Conservation (phyloP, 2,888 invertebrate species). For the Eulithis prunata region DNA sequence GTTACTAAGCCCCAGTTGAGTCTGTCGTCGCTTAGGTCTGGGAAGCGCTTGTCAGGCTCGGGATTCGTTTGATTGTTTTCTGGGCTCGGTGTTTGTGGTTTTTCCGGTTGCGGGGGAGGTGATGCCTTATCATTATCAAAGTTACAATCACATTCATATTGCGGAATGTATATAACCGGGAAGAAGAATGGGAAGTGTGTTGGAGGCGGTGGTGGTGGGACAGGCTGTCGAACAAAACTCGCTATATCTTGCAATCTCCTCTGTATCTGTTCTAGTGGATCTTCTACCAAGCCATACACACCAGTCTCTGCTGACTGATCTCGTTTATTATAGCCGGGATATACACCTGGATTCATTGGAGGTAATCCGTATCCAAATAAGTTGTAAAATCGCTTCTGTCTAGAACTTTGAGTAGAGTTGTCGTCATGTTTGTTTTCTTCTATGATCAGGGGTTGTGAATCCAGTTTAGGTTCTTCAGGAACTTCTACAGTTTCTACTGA, state of each 20-base stretch:
- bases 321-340: conserved; percentile 48
- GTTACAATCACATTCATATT: conserved; percentile 55
- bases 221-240: conserved; percentile 49
- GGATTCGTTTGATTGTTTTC: conserved; percentile 44
- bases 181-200: conserved; percentile 55
- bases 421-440: conserved; percentile 45
- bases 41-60: conserved; percentile 51
- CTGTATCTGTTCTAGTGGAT: conserved; percentile 57
- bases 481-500: conserved; percentile 7
- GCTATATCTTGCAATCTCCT: conserved; percentile 58
- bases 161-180: conserved; percentile 61
- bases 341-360: conserved; percentile 50
- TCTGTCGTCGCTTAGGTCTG: conserved; percentile 62
- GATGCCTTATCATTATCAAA: conserved; percentile 32
- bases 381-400: conserved; percentile 63
- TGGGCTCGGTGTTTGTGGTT: conserved; percentile 29
- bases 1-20: conserved; percentile 68
- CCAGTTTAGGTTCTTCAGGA: conserved; percentile 44
- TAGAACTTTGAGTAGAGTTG: conserved; percentile 46
- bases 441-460: conserved; percentile 41
- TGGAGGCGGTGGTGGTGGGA: conserved; percentile 45
- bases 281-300: conserved; percentile 48
- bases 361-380: conserved; percentile 53
- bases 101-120: conserved; percentile 25
- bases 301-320: conserved; percentile 48